Base-by-base conservation (phyloP, 2,113 vertebrate genomes). In the Hoplias malabaricus region DNA sequence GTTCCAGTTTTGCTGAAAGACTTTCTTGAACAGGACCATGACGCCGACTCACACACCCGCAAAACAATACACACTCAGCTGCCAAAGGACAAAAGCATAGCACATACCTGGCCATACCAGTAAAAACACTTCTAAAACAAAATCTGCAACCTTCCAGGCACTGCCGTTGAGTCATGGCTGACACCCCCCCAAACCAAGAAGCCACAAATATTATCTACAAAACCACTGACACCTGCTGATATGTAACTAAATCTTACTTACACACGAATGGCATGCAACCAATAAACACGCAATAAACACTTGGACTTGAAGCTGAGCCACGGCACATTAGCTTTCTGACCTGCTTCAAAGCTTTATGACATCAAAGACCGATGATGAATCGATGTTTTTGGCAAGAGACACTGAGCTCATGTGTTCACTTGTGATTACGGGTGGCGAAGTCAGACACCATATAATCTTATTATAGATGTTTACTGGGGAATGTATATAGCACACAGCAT, bases 11-110 rank as follows among this genome's bases (percentile, higher is more conserved):
- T 80, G 72, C 50, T 65, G 38, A 23, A 72, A 50, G 53, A 19
- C 63, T 56, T 65, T 69, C 57, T 73, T 40, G 46, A 69, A 70
- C 40, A 59, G 75, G 75, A 77, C 73, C 79, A 68, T 72, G 25
- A 16, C 21, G 48, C 46, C 84, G 83, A 83, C 25, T 83, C 75
- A 82, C n/a, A n/a, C 59, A 70, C 25, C 29, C 54, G 43, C 63
- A 74, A 42, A 50, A 81, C 38, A 73, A 62, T 56, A 69, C 53
- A 76, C 40, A 25, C 66, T 38, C 46, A 40, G 81, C 48, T 61
- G 40, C 38, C 38, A 34, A 13, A 34, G 33, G 46, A n/a, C 63
- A 19, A 65, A 23, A 68, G 12, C 40, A 36, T 19, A 29, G 5
- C 11, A 0, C 2, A 69, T 69, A 84, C 83, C 73, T 79, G 80